Conservation (phyloP, 2,113 vertebrate species). For the Ivindomyrus marchei region DNA sequence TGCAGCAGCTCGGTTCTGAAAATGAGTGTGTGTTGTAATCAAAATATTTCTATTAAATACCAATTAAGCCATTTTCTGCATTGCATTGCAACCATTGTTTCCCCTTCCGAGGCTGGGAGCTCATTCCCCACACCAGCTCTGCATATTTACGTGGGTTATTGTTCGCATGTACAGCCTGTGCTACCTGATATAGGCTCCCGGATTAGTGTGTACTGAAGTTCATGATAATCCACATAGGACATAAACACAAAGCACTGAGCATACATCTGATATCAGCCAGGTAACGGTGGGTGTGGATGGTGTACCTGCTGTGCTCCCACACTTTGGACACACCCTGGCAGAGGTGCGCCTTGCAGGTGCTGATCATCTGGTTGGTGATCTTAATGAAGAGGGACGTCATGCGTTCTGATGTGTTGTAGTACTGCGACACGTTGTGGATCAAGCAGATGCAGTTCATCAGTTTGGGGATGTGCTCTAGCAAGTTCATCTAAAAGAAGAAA, state of each 20-base stretch:
- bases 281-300: neutral
- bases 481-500: slow-evolving; percentile 38
- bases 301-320: slow-evolving; percentile 71
- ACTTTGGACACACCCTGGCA: slow-evolving; percentile 57
- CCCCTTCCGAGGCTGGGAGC: neutral
- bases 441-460: slow-evolving; percentile 65
- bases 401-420: slow-evolving; percentile 69
- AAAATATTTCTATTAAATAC: neutral
- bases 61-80: neutral
- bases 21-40: neutral
- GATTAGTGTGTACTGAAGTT: neutral
- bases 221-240: neutral
- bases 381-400: slow-evolving; percentile 75
- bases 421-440: slow-evolving; percentile 63
- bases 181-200: neutral
- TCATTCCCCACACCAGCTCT: neutral
- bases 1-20: slow-evolving; percentile 61
- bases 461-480: slow-evolving; percentile 61
- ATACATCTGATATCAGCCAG: neutral
- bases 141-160: neutral
- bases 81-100: neutral
- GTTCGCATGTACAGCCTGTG: neutral
- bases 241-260: neutral
- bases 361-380: slow-evolving; percentile 76
- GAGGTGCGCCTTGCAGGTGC: slow-evolving; percentile 59